Evolutionary conservation across 2,888 invertebrate species (phyloP), one percentile per base, ranked within the genome.

Genomic region (Melangyna quadrimaculata): DNA sequence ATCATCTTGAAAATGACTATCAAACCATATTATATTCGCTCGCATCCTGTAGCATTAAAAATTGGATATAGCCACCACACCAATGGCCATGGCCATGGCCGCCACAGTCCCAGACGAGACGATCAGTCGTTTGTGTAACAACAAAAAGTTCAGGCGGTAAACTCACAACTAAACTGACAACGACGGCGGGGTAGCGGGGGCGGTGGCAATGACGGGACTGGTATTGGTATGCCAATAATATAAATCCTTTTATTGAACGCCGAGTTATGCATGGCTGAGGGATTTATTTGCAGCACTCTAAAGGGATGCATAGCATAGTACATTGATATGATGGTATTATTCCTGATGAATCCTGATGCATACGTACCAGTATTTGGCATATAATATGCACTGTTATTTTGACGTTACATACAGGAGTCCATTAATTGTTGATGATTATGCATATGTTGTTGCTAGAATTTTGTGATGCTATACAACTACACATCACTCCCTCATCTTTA

Each of bases 1-100:
- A 84, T 84, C 83, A 84, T 84, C 71, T 84, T 84, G 80, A 61
- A 77, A 80, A 77, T 77, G 63, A 84, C 84, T 80, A 84, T 80
- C 80, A 77, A 80, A 80, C 71, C 75, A 72, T 48, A 24, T 7
- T n/a, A 8, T 27, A 71, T 71, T 53, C 65, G 29, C 48, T 48
- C 67, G 27, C 43, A 48, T 74, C 51, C 27, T 4, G 27, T 37
- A 63, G 63, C 75, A 65, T 37, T 55, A 67, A 71, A 43, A 57
- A 75, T 67, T 67, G 40, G 17, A 40, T 27, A 55, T 48, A 29
- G 27, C 27, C 24, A 9, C 53, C 53, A 43, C 1, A n/a, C n/a
- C n/a, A 2, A 14, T 0, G 8, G 17, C 17, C 14, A 0, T 5
- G 6, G 43, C 17, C 8, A 32, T 8, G 19, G 55, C n/a, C 4